phyloP scores from a whole-genome alignment of 2,888 invertebrate genomes.

The Drosophila kambysellisi region DNA sequence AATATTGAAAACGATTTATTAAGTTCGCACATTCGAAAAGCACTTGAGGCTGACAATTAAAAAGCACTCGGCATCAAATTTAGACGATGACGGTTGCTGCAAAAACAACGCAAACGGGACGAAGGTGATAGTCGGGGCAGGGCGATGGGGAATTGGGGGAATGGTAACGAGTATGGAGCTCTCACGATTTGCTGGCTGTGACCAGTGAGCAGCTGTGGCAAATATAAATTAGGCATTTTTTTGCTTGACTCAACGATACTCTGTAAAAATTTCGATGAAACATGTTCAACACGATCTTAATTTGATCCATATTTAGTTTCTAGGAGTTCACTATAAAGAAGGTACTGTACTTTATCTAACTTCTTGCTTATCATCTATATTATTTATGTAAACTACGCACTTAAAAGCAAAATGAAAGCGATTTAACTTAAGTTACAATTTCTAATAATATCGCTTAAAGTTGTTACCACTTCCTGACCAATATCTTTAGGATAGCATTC shows the following conservation, averaged over 20 bases:
- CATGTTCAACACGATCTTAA: rapidly evolving
- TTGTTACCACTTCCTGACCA: too few species aligned
- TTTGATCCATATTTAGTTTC: background rate
- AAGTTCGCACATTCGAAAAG: conserved; percentile 77
- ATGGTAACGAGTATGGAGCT: background rate
- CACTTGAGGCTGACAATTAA: conserved; percentile 79
- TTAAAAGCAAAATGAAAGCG: background rate
- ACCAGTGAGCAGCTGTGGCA: conserved; percentile 17
- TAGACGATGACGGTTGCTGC: conserved; percentile 26
- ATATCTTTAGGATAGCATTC: too few species aligned
- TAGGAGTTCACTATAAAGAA: background rate
- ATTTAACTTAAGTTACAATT: background rate
- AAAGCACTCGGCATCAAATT: conserved; percentile 68
- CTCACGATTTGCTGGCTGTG: conserved; percentile 24
- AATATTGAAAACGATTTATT: conserved; percentile 70
- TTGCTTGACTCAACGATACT: conserved; percentile 5
- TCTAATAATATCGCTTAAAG: too few species aligned
- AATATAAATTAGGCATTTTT: background rate
- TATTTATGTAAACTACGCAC: too few species aligned
- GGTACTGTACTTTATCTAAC: background rate
- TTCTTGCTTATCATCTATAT: background rate
- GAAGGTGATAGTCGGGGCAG: background rate
- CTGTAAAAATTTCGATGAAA: background rate
- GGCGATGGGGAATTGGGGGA: background rate
- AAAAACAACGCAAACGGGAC: background rate